These are phyloP conservation scores for Pantelozetes paolii DNA, from an alignment of 2,888 invertebrate genomes.

Conservation along the genomic window DNA sequence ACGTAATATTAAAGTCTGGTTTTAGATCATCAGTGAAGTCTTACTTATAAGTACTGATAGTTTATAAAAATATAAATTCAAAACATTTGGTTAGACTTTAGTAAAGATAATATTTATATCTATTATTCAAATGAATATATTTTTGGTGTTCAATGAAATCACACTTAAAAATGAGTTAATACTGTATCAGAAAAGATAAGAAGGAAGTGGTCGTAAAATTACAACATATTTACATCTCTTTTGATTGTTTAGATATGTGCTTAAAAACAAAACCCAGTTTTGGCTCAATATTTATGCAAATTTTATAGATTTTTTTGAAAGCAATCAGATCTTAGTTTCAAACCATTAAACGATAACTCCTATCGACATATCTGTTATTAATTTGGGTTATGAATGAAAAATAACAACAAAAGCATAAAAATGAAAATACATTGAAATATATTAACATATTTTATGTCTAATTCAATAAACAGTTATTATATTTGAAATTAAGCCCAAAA, in stretches of 20 bases:
- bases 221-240: neutral
- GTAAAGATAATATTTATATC: too few relatives aligned
- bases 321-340: neutral
- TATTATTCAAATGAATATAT: neutral
- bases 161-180: neutral
- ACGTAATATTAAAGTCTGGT: neutral
- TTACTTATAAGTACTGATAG: neutral
- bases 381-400: slow-evolving; percentile 10
- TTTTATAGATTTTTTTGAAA: neutral
- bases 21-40: slow-evolving; percentile 1
- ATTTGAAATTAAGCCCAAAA: neutral
- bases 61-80: neutral
- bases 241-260: neutral
- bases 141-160: neutral
- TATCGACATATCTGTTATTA: neutral
- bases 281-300: neutral
- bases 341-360: neutral
- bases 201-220: slow-evolving; percentile 1
- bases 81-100: slow-evolving; percentile 7
- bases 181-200: neutral
- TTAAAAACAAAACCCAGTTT: neutral
- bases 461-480: neutral
- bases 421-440: neutral
- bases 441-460: neutral
- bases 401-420: too few relatives aligned